Evolutionary conservation across 2,113 vertebrate species (phyloP).

Genomic region (Megatriorchis doriae): DNA sequence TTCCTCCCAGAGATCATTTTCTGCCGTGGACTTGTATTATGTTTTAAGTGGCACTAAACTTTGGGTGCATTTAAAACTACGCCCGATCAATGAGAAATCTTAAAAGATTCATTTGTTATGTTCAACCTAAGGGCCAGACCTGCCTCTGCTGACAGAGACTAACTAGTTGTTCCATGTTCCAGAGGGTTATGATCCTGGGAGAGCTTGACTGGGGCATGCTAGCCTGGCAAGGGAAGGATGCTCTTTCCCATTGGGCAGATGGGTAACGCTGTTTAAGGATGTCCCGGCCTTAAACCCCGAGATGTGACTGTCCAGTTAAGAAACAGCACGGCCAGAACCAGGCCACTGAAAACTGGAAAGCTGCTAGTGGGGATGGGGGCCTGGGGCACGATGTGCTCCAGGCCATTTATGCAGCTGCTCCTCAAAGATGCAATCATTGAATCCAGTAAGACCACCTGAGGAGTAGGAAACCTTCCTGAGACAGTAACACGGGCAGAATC

Average conservation of each 20-base stretch:
- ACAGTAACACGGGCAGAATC: not conserved
- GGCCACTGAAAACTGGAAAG: not conserved
- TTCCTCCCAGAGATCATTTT: not conserved
- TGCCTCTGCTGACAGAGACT: not conserved
- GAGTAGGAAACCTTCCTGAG: not conserved
- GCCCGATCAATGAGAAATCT: not conserved
- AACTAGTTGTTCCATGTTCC: not conserved
- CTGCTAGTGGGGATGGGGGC: not conserved
- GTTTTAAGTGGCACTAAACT: not conserved
- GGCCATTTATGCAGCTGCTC: slow-evolving; percentile 18
- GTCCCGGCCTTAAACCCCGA: not conserved
- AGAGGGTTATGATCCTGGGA: not conserved
- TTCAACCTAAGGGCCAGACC: not conserved
- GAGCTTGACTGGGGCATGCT: not conserved
- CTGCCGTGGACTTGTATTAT: not conserved
- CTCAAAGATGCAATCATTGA: not conserved
- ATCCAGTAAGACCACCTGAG: not conserved
- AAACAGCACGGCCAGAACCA: not conserved
- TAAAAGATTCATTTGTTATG: not conserved
- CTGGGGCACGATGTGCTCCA: not conserved
- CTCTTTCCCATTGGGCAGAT: not conserved
- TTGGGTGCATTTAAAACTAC: not conserved
- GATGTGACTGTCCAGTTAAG: not conserved
- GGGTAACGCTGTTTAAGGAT: not conserved
- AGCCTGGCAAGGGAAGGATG: not conserved